Evolutionary conservation across 1,140 invertebrate genomes (phyloP), one percentile per base, ranked within the genome.

Genomic region (Heliconius melpomene): DNA sequence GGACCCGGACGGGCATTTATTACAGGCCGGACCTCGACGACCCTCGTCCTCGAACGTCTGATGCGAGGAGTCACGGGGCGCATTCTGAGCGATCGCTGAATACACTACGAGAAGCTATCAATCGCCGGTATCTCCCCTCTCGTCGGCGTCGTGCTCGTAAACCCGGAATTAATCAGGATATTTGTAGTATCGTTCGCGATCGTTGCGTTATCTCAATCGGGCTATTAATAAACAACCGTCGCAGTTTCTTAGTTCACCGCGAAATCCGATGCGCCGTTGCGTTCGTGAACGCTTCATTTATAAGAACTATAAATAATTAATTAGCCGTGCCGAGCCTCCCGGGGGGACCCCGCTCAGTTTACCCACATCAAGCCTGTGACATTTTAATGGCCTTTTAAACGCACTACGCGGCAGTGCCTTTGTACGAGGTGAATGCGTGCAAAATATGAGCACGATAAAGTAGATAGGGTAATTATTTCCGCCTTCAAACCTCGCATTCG

Each of bases 361-460:
- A 88, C 86, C 87, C 87, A 86, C 84, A 86, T 90, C 88, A 89
- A 86, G 82, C 85, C 83, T 81, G 88, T 90, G 88, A 90, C 89
- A 90, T 90, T 92, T 91, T 89, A 92, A 92, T 89, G 89, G 86
- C 85, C 85, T 89, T 89, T 89, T 89, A 88, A 91, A 88, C 85
- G 86, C 83, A 85, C 86, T 82, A 87, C 85, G 87, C 84, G 84
- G 86, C 79, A 83, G 81, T 78, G 76, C 79, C 76, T 82, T 80
- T 81, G 79, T 82, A 78, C 73, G 75, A 79, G 79, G 29, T 79
- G 78, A 81, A 80, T 78, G 77, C 81, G 76, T 82, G 82, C 79
- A 84, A 80, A 84, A 86, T 83, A 84, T 86, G 83, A 82, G 72
- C 78, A 83, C 80, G 78, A 81, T 82, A 80, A 82, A 82, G 85